Evolutionary conservation across 2,888 invertebrate genomes (phyloP), one percentile per base, ranked within the genome.

Genomic region (Omphaloscelis lunosa): DNA sequence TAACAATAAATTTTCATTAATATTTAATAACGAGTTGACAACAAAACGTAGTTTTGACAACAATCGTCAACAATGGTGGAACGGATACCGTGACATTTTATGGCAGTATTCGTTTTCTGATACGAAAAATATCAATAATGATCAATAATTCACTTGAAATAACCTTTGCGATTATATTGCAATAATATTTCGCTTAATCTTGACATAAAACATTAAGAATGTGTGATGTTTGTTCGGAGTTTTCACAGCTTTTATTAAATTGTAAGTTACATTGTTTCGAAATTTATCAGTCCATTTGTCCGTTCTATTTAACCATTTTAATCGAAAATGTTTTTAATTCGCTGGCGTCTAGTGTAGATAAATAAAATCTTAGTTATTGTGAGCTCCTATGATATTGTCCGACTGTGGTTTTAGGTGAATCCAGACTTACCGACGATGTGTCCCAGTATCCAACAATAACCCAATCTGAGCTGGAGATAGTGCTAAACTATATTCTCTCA

Each of bases 151-250:
- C 91, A 92, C 91, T 88, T 89, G 91, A 92, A 93, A 92, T 92
- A 92, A 88, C 88, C 91, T 85, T 92, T 93, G 95, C 94, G 94
- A 94, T 94, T 93, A 93, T 95, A 95, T 94, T 94, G 90, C 92
- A 93, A 92, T 94, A 95, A 95, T 95, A 95, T 94, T 94, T 94
- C 94, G 93, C 93, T 90, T 85, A 89, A 89, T 90, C 90, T 93
- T 91, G 83, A 93, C 88, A 80, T 91, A 96, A 96, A 97, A 98
- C 98, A 81, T 90, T 91, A 93, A 96, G 94, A 95, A 96, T 96
- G 98, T 99, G 99, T 98, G 99, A 99, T 98, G 98, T 98, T 97
- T 99, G 99, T 97, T 98, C 98, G 94, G 99, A 99, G 97, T 98
- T 99, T 97, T 98, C 98, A 96, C 98, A 98, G 97, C 98, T 99